Evolutionary conservation across 2,113 vertebrate species (phyloP).

Genomic region (Mesitornis unicolor): DNA sequence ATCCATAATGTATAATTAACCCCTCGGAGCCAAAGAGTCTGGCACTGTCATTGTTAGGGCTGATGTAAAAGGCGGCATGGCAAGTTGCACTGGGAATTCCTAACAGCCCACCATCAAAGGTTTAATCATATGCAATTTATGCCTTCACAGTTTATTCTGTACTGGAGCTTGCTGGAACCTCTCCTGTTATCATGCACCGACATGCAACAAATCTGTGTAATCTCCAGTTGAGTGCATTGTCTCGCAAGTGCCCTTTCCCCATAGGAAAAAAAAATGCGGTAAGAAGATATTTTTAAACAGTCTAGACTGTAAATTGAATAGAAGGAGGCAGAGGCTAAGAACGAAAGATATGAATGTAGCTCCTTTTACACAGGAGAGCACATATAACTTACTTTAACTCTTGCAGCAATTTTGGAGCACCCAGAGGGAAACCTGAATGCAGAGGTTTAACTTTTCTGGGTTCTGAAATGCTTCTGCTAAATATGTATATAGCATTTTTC

Average conservation of each 20-base stretch:
- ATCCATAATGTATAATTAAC: slow-evolving; percentile 52
- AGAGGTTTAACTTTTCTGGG: neutral
- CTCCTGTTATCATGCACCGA: slow-evolving; percentile 39
- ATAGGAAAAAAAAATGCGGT: neutral
- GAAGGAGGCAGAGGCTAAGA: slow-evolving; percentile 12
- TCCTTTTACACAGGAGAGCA: neutral
- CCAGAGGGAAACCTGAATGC: neutral
- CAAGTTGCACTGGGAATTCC: slow-evolving; percentile 37
- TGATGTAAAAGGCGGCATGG: slow-evolving; percentile 7
- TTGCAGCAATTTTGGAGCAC: neutral
- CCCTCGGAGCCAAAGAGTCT: slow-evolving; percentile 56
- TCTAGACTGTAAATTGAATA: slow-evolving; percentile 52
- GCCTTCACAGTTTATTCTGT: slow-evolving; percentile 23
- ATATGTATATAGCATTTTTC: neutral
- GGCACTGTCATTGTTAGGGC: slow-evolving; percentile 5
- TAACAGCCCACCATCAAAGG: slow-evolving; percentile 55
- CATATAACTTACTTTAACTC: neutral
- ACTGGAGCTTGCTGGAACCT: slow-evolving; percentile 36
- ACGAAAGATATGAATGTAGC: neutral
- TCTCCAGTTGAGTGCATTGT: slow-evolving; percentile 35
- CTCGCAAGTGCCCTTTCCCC: slow-evolving; percentile 43
- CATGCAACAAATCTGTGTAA: slow-evolving; percentile 27
- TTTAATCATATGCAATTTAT: slow-evolving; percentile 56
- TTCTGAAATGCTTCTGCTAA: neutral
- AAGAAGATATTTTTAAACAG: slow-evolving; percentile 31